Percentiles rank a stretch among this genome's conserved stretches.
phyloP scores from a whole-genome alignment of 2,113 vertebrate species.

The Microtus oregoni region DNA sequence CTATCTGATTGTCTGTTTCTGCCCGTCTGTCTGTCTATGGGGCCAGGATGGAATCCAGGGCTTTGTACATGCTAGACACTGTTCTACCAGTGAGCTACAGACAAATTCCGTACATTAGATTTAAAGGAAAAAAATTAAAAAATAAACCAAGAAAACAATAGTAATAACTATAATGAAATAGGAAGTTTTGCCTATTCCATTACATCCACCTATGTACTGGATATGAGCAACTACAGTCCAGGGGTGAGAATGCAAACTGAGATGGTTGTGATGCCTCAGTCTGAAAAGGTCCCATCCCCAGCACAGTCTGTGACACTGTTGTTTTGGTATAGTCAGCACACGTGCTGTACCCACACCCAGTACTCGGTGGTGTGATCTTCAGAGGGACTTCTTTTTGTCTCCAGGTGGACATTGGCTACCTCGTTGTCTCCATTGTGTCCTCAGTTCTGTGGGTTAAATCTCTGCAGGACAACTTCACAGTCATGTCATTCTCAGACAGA shows the following conservation, averaged over 20 bases:
- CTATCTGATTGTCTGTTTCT: not conserved
- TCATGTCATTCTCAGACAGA: too few species aligned
- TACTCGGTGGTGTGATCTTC: not conserved
- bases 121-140: conserved; percentile 9
- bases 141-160: not conserved
- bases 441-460: not conserved
- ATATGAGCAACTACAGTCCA: not conserved
- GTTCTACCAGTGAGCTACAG: not conserved
- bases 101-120: not conserved
- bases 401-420: too few species aligned
- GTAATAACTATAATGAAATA: not conserved
- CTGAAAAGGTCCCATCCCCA: not conserved
- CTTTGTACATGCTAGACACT: not conserved
- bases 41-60: not conserved
- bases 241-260: not conserved
- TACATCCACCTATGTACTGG: not conserved
- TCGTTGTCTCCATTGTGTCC: too few species aligned
- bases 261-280: not conserved
- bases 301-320: not conserved
- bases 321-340: not conserved
- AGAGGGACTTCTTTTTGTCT: not conserved
- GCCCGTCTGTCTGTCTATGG: not conserved
- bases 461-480: not conserved
- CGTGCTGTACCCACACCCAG: too few species aligned
- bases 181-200: not conserved